Base-by-base conservation (phyloP, 2,888 invertebrate genomes). In the Lingula anatina region DNA sequence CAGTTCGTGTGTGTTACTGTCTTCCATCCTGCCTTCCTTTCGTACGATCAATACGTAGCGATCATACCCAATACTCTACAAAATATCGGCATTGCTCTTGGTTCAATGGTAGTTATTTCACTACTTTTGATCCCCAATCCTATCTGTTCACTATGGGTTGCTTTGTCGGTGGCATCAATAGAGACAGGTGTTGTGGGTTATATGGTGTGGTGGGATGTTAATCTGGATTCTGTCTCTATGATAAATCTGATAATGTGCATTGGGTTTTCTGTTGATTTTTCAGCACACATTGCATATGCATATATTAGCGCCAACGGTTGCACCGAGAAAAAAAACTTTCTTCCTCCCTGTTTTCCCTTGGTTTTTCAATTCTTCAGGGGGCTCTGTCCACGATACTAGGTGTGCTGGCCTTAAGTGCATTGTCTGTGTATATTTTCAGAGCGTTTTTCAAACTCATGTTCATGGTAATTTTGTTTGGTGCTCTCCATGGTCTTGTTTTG, bases 231-330 rank as follows among this genome's bases (percentile, higher is more conserved):
- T 5, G 60, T 70, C 12, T 68, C 69, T 4, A 67, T 65, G 61
- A 64, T 68, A 20, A 64, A 66, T 43, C 44, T 69, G 2, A 62
- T 68, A n/a, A 64, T 70, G 56, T 57, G 62, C 36, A 63, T 68
- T 2, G 70, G 69, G 1, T 70, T 68, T 52, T 64, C 65, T 15
- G 61, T 68, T 5, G 66, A 65, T 46, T 62, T 62, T 51, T 54
- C 60, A n/a, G 64, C 61, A 3, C 65, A 67, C 44, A 58, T 66
- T 12, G 62, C 63, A n/a, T 57, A 66, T 36, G 62, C 64, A 1
- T 66, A 53, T 35, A 54, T 66, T 47, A 51, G 55, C 9, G 57
- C 1, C 42, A 37, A 3, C 51, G 47, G 5, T 44, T 38, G 5
- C 44, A 48, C 21, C 53, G 57, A n/a, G 41, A 55, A 20, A 51